Evolutionary conservation across 1,140 invertebrate species (phyloP), one percentile per base, ranked within the genome.

Genomic region (Apis dorsata): DNA sequence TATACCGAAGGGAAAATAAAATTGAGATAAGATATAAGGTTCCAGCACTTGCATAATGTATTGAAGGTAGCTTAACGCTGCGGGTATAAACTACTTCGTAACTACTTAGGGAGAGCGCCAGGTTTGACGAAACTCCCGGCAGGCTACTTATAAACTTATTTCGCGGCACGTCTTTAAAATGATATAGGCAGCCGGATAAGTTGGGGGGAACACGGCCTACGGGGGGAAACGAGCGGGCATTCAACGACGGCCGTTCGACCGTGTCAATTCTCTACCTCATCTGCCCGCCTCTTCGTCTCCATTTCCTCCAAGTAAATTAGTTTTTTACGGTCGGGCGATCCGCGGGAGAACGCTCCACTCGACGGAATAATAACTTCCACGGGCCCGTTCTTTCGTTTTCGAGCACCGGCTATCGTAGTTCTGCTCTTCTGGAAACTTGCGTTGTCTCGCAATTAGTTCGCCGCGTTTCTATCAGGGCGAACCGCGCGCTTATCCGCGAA

Each of bases 141-240:
- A 90, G 90, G 92, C 92, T 93, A 92, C 91, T 93, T 93, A 92
- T 90, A 93, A 93, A 93, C 91, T 93, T 93, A 92, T 92, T 92
- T 93, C 91, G 91, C 86, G 90, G 90, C 90, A 89, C 90, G 92
- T 92, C 92, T 92, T 92, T 90, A 92, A 93, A 93, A 92, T 92
- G 90, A 92, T 92, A 92, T 92, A 93, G 65, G 53, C 81, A 21
- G 8, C 17, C 21, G 21, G 17, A 12, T 24, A 34, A 24, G 24
- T 24, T 24, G 77, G 51, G 59, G n/a, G 11, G 44, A 21, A 65
- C 85, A 79, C 86, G 49, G 79, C 81, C 79, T 85, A 85, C 73
- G 70, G 73, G 69, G 19, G 4, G 21, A 57, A 75, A 34, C 34
- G 34, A 34, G 34, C 34, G 81, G 81, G 75, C 81, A 86, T 86